These are phyloP conservation scores for Eumacrocentrus americanus DNA, from an alignment of 2,888 invertebrate species.

Conservation along the genomic window DNA sequence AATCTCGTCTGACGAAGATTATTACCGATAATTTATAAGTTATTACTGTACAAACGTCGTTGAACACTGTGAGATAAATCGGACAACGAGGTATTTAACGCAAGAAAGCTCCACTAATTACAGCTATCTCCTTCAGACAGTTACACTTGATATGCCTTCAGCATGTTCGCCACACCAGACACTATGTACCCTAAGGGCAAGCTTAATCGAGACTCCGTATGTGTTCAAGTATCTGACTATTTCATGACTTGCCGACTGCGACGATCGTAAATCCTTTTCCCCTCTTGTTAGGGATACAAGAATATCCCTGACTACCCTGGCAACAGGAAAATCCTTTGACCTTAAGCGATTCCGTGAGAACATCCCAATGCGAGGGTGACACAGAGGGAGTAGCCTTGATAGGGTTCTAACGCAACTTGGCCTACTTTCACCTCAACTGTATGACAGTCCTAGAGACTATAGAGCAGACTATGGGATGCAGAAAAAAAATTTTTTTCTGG, in stretches of 20 bases:
- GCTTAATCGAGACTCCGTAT: not conserved
- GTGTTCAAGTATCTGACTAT: too few relatives aligned
- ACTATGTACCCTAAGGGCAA: not conserved
- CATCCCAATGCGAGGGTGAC: too few relatives aligned
- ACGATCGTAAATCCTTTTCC: not conserved
- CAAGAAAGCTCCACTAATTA: constrained; percentile 13
- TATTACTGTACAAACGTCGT: constrained; percentile 31
- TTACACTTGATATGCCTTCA: not conserved
- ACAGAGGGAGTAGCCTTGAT: not conserved
- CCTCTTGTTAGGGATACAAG: not conserved
- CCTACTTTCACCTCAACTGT: constrained; percentile 23
- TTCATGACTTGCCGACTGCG: not conserved
- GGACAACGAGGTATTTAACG: constrained; percentile 14
- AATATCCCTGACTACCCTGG: not conserved
- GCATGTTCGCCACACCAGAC: not conserved
- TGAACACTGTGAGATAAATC: constrained; percentile 27
- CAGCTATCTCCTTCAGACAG: constrained; percentile 6
- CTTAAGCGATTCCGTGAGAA: too few relatives aligned
- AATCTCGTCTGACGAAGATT: constrained; percentile 24
- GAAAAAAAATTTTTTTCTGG: constrained; percentile 10
- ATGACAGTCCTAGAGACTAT: too few relatives aligned
- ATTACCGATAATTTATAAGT: constrained; percentile 36
- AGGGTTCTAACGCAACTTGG: not conserved
- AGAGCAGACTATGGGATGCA: not conserved
- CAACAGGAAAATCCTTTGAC: too few relatives aligned